Percentiles rank a stretch among this genome's conserved stretches.
Conservation (phyloP, 2,888 invertebrate genomes). For the Acutogordius australiensis region DNA sequence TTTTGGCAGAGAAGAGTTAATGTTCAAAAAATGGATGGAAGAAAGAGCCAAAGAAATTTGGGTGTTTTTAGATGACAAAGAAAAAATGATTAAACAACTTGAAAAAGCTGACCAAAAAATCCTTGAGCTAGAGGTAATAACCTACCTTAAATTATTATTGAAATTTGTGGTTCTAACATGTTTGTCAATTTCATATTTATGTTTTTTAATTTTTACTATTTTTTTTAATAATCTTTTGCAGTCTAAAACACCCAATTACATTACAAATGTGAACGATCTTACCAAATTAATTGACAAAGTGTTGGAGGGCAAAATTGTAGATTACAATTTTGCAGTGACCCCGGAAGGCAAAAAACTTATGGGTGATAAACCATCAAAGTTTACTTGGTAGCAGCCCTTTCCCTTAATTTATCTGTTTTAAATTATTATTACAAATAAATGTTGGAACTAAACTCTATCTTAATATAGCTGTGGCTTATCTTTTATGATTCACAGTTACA, state of each 20-base stretch:
- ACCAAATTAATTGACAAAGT: neutral
- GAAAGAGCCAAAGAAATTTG: neutral
- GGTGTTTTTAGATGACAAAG: neutral
- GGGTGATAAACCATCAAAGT: slow-evolving; percentile 1
- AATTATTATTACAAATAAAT: no score
- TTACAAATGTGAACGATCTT: neutral
- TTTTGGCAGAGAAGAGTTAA: neutral
- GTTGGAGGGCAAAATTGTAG: neutral
- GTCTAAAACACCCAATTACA: neutral
- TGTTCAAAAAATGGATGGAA: neutral
- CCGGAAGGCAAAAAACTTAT: neutral
- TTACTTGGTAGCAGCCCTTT: no score
- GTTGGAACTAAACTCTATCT: no score
- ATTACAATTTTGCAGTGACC: neutral
- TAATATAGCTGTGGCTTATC: no score
- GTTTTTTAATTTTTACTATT: neutral
- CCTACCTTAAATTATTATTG: neutral
- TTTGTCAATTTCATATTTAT: neutral
- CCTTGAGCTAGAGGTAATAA: neutral
- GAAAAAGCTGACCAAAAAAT: neutral
- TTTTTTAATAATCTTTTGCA: neutral
- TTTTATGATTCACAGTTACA: no score
- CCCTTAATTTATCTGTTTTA: no score
- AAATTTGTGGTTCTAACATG: neutral
- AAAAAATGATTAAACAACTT: neutral